These are phyloP conservation scores for Bovichtus diacanthus DNA, from an alignment of 2,797 vertebrate species.

Conservation along the genomic window DNA sequence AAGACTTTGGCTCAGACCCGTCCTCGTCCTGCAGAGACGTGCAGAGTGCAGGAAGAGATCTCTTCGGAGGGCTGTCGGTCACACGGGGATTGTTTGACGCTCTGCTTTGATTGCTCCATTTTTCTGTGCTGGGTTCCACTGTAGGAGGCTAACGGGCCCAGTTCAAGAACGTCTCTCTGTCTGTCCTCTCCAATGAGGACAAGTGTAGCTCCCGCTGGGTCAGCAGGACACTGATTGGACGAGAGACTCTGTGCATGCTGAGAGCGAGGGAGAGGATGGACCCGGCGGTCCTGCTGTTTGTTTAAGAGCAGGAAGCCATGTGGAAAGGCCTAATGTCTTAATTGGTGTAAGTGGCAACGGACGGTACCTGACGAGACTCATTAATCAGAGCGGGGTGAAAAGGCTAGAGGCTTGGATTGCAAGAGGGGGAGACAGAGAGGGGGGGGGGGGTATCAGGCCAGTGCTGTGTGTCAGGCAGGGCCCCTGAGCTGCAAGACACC, in stretches of 20 bases:
- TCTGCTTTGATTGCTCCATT: conserved; percentile 76
- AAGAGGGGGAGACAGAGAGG: conserved; percentile 15
- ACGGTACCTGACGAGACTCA: conserved; percentile 82
- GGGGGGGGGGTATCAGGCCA: conserved; percentile 20
- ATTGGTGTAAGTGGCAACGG: conserved; percentile 83
- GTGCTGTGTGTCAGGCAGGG: conserved; percentile 44
- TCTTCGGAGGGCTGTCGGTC: conserved; percentile 58
- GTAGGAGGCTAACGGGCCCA: conserved; percentile 72
- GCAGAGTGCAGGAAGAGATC: conserved; percentile 36
- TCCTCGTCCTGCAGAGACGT: conserved; percentile 10
- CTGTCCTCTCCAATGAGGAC: conserved; percentile 60
- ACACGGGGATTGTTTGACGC: conserved; percentile 70
- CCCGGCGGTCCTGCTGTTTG: conserved; percentile 75
- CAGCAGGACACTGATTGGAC: conserved; percentile 76
- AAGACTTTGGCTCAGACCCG: conserved; percentile 55
- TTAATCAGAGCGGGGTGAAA: conserved; percentile 78
- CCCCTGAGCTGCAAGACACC: conserved; percentile 64
- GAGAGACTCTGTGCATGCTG: conserved; percentile 41
- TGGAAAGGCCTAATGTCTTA: conserved; percentile 80
- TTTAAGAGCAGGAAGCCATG: conserved; percentile 75
- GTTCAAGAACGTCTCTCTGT: conserved; percentile 48
- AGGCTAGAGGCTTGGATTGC: conserved; percentile 60
- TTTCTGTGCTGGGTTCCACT: conserved; percentile 62
- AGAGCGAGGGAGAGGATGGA: conserved; percentile 52
- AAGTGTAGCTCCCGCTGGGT: conserved; percentile 52